Base-by-base conservation (phyloP, 2,797 vertebrate species). In the Chrysocyon brachyurus region DNA sequence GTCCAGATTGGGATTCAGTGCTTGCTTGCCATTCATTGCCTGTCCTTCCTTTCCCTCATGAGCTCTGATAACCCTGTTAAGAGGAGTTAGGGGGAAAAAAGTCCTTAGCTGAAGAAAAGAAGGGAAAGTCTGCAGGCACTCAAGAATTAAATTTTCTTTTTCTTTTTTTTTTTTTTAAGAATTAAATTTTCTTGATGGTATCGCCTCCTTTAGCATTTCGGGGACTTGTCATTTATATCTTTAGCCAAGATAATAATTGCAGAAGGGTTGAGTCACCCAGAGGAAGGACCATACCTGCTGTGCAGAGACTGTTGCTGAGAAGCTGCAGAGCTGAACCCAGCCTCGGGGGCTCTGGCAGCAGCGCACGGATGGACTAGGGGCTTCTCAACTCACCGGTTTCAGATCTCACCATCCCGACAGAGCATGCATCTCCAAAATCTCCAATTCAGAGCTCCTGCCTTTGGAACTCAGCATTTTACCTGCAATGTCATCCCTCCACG, bases 1-100 rank as follows among this genome's bases (percentile, higher is more conserved):
- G 70, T 87, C 87, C 52, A 56, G 96, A 84, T 36, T 78, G 81
- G 94, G 90, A 90, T 87, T 93, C 97, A 90, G 66, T 79, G 86
- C 95, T 93, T 12, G 64, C 77, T 79, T 93, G 93, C 94, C 87
- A 46, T 88, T 88, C 89, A 31, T 28, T 79, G 54, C 57, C 68
- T 28, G n/a, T 66, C 56, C 91, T 70, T 59, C 21, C 40, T 33
- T 19, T 54, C 89, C 72, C 40, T 85, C 66, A 0, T 11, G n/a
- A 92, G 77, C 15, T 54, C 87, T 87, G 92, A 91, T 81, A 82
- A 89, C 88, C 82, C 91, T 22, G 75, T 90, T 93, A 73, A 40
- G 85, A 66, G 54, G 78, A 86, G 91, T 73, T 54, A 1, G 88
- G 73, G 33, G 73, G 33, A 40, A 40, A 82, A 57, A n/a, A 83